phyloP scores from a whole-genome alignment of 2,113 vertebrate genomes.

The Perca fluviatilis region DNA sequence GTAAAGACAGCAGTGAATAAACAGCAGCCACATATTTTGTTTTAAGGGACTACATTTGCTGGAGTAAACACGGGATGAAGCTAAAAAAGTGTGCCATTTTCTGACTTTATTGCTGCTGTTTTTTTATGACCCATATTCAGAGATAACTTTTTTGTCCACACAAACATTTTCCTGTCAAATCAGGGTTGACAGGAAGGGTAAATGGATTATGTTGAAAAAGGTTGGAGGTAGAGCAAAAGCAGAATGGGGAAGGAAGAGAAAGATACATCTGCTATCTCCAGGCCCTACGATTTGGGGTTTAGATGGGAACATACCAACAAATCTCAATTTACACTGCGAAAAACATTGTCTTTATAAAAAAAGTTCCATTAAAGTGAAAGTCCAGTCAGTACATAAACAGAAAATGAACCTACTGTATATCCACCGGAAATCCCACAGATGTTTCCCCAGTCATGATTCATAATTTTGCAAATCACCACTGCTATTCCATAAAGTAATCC shows the following conservation, averaged over 20 bases:
- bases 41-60: slow-evolving; percentile 33
- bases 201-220: slow-evolving; percentile 29
- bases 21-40: slow-evolving; percentile 39
- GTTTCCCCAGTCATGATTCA: not conserved
- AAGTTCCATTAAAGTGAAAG: slow-evolving; percentile 1
- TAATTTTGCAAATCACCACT: slow-evolving; percentile 11
- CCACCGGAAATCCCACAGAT: slow-evolving; percentile 9
- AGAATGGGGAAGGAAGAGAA: slow-evolving; percentile 3
- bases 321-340: not conserved
- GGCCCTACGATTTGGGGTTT: not conserved
- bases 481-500: slow-evolving; percentile 32
- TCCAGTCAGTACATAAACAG: slow-evolving; percentile 30
- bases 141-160: slow-evolving; percentile 10
- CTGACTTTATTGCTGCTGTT: slow-evolving; percentile 9
- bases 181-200: slow-evolving; percentile 19
- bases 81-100: not conserved
- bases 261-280: not conserved
- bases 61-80: slow-evolving; percentile 7
- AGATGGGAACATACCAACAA: not conserved
- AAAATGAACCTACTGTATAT: slow-evolving; percentile 29
- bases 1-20: slow-evolving; percentile 21
- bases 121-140: slow-evolving; percentile 49
- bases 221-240: slow-evolving; percentile 10
- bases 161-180: slow-evolving; percentile 19
- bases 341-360: not conserved